Conservation (phyloP, 1,140 invertebrate species). For the Drosophila triauraria region DNA sequence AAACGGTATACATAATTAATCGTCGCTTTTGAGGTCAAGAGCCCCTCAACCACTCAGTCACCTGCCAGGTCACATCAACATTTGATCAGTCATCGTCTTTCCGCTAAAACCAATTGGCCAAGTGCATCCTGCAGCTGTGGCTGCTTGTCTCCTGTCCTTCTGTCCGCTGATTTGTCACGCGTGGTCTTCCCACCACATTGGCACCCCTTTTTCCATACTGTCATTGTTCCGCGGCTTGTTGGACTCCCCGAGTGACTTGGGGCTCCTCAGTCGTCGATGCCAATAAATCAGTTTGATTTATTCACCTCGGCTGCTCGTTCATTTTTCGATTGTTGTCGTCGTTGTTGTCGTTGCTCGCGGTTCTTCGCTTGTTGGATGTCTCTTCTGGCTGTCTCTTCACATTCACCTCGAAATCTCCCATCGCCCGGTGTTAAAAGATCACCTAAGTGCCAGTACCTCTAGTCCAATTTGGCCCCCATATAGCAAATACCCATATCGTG, state of each 20-base stretch:
- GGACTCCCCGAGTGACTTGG: slow-evolving; percentile 33
- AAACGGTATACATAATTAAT: not conserved
- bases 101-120: slow-evolving; percentile 42
- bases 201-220: slow-evolving; percentile 18
- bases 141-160: slow-evolving; percentile 14
- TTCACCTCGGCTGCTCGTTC: slow-evolving; percentile 62
- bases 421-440: slow-evolving; percentile 50
- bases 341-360: slow-evolving; percentile 49
- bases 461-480: slow-evolving; percentile 63
- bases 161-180: slow-evolving; percentile 60
- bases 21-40: no score
- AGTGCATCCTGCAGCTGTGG: slow-evolving; percentile 45
- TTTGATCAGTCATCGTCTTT: slow-evolving; percentile 33
- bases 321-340: slow-evolving; percentile 69
- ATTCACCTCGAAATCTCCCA: slow-evolving; percentile 37
- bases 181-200: slow-evolving; percentile 35
- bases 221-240: slow-evolving; percentile 54
- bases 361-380: slow-evolving; percentile 39
- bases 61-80: slow-evolving; percentile 11
- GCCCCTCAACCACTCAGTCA: slow-evolving; percentile 4
- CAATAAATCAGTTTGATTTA: slow-evolving; percentile 83
- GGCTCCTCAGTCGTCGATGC: slow-evolving; percentile 59
- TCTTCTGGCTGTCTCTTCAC: slow-evolving; percentile 58
- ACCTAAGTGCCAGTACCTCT: slow-evolving; percentile 48
- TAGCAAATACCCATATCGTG: slow-evolving; percentile 73